Percentiles rank a stretch among this genome's conserved stretches.
These are phyloP conservation scores for Salvelinus sp. DNA, from an alignment of 2,113 vertebrate species.

Conservation along the genomic window DNA sequence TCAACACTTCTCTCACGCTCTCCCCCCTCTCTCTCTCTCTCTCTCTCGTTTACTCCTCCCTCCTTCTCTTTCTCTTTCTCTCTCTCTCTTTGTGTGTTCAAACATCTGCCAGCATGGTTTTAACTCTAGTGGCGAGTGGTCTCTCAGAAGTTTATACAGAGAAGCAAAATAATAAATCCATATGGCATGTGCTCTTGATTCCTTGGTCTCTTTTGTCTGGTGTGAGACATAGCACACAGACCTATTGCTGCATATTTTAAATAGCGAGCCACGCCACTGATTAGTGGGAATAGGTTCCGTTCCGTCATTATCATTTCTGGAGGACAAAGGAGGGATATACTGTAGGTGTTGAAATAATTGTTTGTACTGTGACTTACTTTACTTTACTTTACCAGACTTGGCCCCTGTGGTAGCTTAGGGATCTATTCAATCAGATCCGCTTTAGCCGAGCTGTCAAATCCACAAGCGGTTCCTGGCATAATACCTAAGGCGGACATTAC, in stretches of 20 bases:
- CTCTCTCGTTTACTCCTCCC: neutral
- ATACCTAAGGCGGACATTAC: no score
- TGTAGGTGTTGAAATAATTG: no score
- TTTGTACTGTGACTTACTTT: no score
- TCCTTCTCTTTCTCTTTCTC: neutral
- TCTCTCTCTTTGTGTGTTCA: conserved; percentile 11
- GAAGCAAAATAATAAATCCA: conserved; percentile 38
- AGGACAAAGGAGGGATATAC: neutral
- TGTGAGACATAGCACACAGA: conserved; percentile 28
- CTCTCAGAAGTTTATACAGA: conserved; percentile 38
- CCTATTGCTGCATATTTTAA: conserved; percentile 1
- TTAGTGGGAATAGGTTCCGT: neutral
- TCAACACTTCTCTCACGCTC: no score
- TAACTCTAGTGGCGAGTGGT: conserved; percentile 34
- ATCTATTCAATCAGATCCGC: no score
- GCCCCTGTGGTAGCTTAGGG: no score
- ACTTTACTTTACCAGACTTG: no score
- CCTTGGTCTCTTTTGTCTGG: conserved; percentile 33
- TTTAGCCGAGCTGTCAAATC: no score
- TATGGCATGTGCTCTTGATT: conserved; percentile 46
- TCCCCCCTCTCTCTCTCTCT: neutral
- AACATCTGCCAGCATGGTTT: conserved; percentile 53
- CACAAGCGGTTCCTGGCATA: no score
- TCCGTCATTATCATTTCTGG: neutral
- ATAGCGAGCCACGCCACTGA: neutral